Evolutionary conservation across 2,797 vertebrate genomes (phyloP).

Genomic region (Acanthurus leucopareius): DNA sequence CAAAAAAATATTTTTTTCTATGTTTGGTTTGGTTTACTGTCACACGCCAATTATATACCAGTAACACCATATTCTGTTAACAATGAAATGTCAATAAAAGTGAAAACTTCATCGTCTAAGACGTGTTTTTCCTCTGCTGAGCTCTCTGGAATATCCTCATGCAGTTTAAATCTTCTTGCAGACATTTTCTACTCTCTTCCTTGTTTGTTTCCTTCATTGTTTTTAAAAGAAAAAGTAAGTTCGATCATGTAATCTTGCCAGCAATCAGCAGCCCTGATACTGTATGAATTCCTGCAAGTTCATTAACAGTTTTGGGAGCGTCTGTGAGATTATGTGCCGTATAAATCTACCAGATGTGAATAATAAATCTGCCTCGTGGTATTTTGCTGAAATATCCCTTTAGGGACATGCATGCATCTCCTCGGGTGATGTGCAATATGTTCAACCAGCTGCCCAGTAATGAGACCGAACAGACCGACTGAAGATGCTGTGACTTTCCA

Average conservation of each 20-base stretch:
- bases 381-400: conserved; percentile 48
- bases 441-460: conserved; percentile 39
- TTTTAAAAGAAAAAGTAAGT: not conserved
- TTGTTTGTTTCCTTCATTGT: too few species aligned
- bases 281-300: conserved; percentile 3
- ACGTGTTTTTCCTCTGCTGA: not conserved
- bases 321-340: conserved; percentile 32
- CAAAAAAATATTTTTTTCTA: conserved; percentile 50
- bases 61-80: conserved; percentile 84
- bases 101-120: conserved; percentile 57
- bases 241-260: not conserved
- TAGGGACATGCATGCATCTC: conserved; percentile 25
- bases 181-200: not conserved
- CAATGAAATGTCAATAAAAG: conserved; percentile 86
- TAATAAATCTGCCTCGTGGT: conserved; percentile 52
- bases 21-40: conserved; percentile 74
- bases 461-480: not conserved
- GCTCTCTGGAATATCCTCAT: not conserved
- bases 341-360: conserved; percentile 60
- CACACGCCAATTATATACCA: conserved; percentile 77
- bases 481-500: not conserved
- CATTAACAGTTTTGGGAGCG: conserved; percentile 9
- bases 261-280: not conserved
- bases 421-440: conserved; percentile 45
- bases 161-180: not conserved